phyloP scores from a whole-genome alignment of 2,797 vertebrate species.

The Aeoliscus strigatus region DNA sequence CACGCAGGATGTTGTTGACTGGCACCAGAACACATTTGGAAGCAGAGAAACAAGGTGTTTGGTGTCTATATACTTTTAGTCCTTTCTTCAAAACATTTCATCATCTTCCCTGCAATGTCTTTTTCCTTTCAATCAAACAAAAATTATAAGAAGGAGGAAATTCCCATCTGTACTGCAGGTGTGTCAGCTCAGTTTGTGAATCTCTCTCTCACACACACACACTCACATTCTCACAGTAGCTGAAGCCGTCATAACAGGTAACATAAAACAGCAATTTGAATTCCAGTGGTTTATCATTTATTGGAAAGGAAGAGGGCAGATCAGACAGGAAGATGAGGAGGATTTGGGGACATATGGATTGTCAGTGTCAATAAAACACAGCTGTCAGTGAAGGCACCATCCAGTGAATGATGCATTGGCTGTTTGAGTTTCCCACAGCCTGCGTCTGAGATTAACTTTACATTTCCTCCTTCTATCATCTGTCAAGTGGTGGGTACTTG shows the following conservation, averaged over 20 bases:
- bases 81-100: neutral
- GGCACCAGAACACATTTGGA: no score
- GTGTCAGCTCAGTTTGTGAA: slow-evolving; percentile 3
- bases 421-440: slow-evolving; percentile 63
- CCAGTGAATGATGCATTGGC: neutral
- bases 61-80: no score
- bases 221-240: slow-evolving; percentile 4
- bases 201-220: slow-evolving; percentile 1
- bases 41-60: no score
- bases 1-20: no score
- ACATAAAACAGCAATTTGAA: slow-evolving; percentile 11
- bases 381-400: slow-evolving; percentile 16
- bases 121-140: slow-evolving; percentile 9
- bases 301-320: neutral
- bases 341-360: slow-evolving; percentile 1
- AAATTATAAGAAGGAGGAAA: slow-evolving; percentile 11
- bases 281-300: slow-evolving; percentile 19
- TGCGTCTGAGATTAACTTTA: slow-evolving; percentile 29
- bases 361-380: neutral
- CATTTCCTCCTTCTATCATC: slow-evolving; percentile 43
- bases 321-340: neutral
- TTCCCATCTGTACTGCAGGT: slow-evolving; percentile 18
- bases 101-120: neutral
- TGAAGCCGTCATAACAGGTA: slow-evolving; percentile 21
- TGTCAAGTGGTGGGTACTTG: slow-evolving; percentile 34